Evolutionary conservation across 2,888 invertebrate species (phyloP).

Genomic region (Antitype chi): DNA sequence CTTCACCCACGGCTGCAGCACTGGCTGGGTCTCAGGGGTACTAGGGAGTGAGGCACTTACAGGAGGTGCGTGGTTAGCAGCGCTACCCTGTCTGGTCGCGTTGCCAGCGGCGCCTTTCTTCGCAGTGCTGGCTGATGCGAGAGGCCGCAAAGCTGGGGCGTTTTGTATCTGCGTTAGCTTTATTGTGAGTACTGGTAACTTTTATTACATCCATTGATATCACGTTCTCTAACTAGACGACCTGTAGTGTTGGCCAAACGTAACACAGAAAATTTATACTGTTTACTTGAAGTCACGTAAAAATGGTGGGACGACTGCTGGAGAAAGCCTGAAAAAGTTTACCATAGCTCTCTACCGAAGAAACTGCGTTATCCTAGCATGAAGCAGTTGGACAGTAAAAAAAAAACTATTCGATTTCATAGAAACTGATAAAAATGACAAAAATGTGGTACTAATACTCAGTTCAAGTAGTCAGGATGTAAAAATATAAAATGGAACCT

Average conservation of each 20-base stretch:
- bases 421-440: background rate
- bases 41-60: conserved; percentile 85
- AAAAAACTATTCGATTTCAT: background rate
- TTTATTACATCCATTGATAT: no score
- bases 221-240: background rate
- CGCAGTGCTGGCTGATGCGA: conserved; percentile 85
- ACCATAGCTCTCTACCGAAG: background rate
- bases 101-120: conserved; percentile 87
- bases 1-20: conserved; percentile 88
- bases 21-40: conserved; percentile 88
- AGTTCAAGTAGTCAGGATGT: background rate
- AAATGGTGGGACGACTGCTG: background rate
- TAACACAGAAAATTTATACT: background rate
- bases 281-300: background rate
- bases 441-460: background rate
- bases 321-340: background rate
- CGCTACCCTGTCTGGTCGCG: conserved; percentile 85
- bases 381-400: background rate
- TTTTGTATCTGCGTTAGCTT: conserved; percentile 83
- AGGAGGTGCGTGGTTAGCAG: conserved; percentile 88
- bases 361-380: background rate
- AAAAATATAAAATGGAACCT: background rate
- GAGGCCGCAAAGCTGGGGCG: conserved; percentile 84
- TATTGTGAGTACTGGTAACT: conserved; percentile 76
- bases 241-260: background rate